A percentile compares a stretch with the other conserved stretches of the same genome.
Evolutionary conservation across 1,140 invertebrate species (phyloP).

Genomic region (Himalopsyche phryganea): DNA sequence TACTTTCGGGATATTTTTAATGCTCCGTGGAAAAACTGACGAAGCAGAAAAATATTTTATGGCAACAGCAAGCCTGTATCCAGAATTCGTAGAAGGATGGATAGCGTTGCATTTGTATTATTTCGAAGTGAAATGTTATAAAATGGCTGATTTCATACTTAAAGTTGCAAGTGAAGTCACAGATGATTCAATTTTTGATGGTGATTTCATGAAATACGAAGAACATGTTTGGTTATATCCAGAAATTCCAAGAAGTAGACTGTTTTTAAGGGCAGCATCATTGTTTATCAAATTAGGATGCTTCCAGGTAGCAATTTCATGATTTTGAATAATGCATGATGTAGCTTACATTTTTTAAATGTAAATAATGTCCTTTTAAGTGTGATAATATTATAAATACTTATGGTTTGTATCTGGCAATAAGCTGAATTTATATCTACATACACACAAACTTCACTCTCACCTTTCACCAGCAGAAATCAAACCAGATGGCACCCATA

Average conservation of each 20-base stretch:
- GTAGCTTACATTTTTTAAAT: not conserved
- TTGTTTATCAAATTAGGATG: constrained; percentile 14
- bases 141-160: constrained; percentile 5
- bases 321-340: not conserved
- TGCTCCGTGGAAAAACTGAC: not conserved
- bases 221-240: constrained; percentile 14
- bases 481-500: too few relatives aligned
- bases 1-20: constrained; percentile 3
- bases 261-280: constrained; percentile 2
- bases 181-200: not conserved
- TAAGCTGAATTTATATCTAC: not conserved
- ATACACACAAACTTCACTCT: not conserved
- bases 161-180: constrained; percentile 1
- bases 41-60: constrained; percentile 18
- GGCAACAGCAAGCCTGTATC: constrained; percentile 11
- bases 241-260: constrained; percentile 3
- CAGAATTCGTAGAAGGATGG: constrained; percentile 12
- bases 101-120: constrained; percentile 9
- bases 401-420: not conserved
- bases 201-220: constrained; percentile 7
- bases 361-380: not conserved
- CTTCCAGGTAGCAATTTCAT: constrained; percentile 7
- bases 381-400: not conserved
- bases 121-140: constrained; percentile 3
- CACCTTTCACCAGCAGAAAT: too few relatives aligned